These are phyloP conservation scores for Myripristis jacobus DNA, from an alignment of 2,797 vertebrate genomes.

Conservation along the genomic window DNA sequence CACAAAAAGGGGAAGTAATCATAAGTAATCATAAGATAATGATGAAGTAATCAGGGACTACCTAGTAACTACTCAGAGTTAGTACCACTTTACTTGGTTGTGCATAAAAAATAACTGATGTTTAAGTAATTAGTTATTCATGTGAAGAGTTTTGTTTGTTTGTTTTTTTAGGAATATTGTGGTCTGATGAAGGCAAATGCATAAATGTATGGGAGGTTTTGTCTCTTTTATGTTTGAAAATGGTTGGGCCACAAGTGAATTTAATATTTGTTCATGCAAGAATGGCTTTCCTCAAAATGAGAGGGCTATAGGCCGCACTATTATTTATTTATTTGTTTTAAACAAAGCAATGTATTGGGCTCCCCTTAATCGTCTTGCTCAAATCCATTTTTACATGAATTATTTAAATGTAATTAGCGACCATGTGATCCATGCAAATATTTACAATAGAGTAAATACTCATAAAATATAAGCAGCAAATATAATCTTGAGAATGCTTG, in stretches of 20 bases:
- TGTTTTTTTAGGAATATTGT: too few species aligned
- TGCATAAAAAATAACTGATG: too few species aligned
- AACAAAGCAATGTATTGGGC: constrained; percentile 20
- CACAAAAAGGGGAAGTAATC: too few species aligned
- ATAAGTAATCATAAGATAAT: too few species aligned
- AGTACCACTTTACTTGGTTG: too few species aligned
- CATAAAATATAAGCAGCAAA: constrained; percentile 35
- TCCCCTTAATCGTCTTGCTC: constrained; percentile 6
- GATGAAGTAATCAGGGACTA: too few species aligned
- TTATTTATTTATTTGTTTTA: constrained; percentile 23
- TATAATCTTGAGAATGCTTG: constrained; percentile 23
- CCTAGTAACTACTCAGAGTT: too few species aligned
- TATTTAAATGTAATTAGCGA: constrained; percentile 40
- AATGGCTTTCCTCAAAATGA: neutral
- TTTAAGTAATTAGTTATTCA: too few species aligned
- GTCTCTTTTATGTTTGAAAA: too few species aligned
- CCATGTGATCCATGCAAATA: constrained; percentile 7
- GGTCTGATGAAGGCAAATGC: too few species aligned
- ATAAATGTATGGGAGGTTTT: too few species aligned
- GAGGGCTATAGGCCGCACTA: neutral
- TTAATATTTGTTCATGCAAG: neutral
- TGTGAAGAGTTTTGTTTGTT: too few species aligned
- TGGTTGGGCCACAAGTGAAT: neutral
- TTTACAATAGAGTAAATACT: constrained; percentile 19
- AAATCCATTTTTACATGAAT: constrained; percentile 22